A percentile compares a stretch with the other conserved stretches of the same genome.
Evolutionary conservation across 35 echinoderm and acorn worm species (phyloP).

Genomic region (Apostichopus californicus): DNA sequence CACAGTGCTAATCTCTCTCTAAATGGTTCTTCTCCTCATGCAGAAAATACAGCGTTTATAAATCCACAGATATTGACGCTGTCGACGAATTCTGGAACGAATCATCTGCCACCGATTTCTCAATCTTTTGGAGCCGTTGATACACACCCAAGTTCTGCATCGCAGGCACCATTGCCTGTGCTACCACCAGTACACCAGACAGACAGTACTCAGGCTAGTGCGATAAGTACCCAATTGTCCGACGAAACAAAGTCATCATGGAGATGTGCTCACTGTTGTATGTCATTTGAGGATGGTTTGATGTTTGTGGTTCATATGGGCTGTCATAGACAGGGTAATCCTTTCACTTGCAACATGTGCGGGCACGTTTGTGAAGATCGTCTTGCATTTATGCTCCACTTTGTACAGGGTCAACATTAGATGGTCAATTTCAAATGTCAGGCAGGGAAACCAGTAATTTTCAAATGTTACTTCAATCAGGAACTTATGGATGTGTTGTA

Average conservation of each 20-base stretch:
- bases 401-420: conserved; percentile 68
- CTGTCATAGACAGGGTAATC: conserved; percentile 61
- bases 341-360: conserved; percentile 70
- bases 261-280: conserved; percentile 66
- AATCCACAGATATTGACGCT: too few relatives aligned
- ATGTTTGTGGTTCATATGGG: conserved; percentile 79
- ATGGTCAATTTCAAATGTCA: background rate
- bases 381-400: conserved; percentile 73
- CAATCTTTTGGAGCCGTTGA: too few relatives aligned
- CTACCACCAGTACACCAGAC: background rate
- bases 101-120: too few relatives aligned
- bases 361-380: conserved; percentile 60
- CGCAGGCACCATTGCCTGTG: background rate
- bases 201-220: background rate
- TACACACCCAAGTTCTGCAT: too few relatives aligned
- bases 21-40: too few relatives aligned
- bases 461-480: too few relatives aligned
- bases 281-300: conserved; percentile 76
- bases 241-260: background rate
- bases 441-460: background rate
- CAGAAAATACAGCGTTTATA: too few relatives aligned
- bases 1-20: too few relatives aligned
- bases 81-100: too few relatives aligned
- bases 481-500: too few relatives aligned
- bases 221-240: background rate